Evolutionary conservation across 2,113 vertebrate species (phyloP).

Genomic region (Barbus barbus): DNA sequence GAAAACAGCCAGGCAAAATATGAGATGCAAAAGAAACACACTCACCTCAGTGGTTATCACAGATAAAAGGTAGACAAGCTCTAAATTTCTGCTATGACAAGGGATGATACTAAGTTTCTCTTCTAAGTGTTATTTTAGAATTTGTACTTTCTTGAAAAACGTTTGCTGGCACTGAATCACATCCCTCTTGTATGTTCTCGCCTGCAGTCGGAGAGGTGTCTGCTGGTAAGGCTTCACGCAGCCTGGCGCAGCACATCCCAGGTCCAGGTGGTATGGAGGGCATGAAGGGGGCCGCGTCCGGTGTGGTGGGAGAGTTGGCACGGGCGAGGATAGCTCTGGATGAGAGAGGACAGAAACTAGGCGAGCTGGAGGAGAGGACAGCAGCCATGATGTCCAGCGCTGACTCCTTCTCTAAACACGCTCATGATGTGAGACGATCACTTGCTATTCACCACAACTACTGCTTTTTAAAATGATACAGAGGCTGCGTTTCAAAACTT

Average conservation of each 20-base stretch:
- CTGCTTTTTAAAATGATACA: neutral
- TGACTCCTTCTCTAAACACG: conserved; percentile 96
- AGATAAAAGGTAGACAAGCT: too few species aligned
- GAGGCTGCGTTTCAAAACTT: neutral
- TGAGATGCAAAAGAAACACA: too few species aligned
- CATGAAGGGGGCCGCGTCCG: conserved; percentile 95
- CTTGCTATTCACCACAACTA: neutral
- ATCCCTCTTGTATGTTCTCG: neutral
- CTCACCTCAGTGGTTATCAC: too few species aligned
- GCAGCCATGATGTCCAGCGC: conserved; percentile 96
- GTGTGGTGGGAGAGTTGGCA: conserved; percentile 92
- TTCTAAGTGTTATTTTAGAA: too few species aligned
- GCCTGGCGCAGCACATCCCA: conserved; percentile 96
- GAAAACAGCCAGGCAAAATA: too few species aligned
- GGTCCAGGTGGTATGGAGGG: conserved; percentile 95
- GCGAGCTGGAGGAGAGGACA: conserved; percentile 94
- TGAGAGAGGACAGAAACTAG: conserved; percentile 94
- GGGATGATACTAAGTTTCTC: too few species aligned
- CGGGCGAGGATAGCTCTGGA: conserved; percentile 92
- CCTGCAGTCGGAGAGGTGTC: conserved; percentile 86
- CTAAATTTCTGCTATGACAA: too few species aligned
- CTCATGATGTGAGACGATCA: conserved; percentile 82
- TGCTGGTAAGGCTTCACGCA: conserved; percentile 91
- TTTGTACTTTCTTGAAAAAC: too few species aligned
- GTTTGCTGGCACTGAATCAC: too few species aligned